phyloP scores from a whole-genome alignment of 2,113 vertebrate species.

The Holacanthus passer region DNA sequence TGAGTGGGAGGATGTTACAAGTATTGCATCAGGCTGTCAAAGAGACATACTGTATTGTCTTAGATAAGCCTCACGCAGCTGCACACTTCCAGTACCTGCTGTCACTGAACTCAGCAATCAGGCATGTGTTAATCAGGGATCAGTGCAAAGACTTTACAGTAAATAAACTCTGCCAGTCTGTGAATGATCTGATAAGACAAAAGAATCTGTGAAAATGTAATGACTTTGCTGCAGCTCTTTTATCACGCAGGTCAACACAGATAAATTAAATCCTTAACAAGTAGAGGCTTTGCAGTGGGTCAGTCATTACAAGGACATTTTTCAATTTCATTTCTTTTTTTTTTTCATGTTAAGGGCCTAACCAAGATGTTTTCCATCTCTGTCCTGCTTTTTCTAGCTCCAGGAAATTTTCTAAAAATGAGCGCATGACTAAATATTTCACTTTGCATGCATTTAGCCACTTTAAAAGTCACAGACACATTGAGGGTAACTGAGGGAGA shows the following conservation, averaged over 20 bases:
- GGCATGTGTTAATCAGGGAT: conserved; percentile 21
- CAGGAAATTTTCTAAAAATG: conserved; percentile 22
- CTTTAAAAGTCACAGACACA: conserved; percentile 19
- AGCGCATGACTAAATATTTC: conserved; percentile 15
- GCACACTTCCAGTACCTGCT: conserved; percentile 27
- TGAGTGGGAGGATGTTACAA: conserved; percentile 25
- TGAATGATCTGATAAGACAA: conserved; percentile 4
- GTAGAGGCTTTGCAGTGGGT: not conserved
- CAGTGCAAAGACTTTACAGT: conserved; percentile 11
- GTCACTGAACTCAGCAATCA: conserved; percentile 27
- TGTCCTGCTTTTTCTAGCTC: conserved; percentile 19
- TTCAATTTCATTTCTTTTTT: no score
- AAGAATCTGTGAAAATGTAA: not conserved
- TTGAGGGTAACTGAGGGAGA: conserved; percentile 8
- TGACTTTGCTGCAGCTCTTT: no score
- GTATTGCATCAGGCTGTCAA: conserved; percentile 53
- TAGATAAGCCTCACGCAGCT: conserved; percentile 16
- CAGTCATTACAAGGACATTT: not conserved
- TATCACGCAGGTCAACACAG: no score
- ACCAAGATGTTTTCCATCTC: conserved; percentile 2
- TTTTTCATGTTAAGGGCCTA: not conserved
- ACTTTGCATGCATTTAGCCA: conserved; percentile 18
- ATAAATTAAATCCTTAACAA: conserved; percentile 4
- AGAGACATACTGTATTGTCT: conserved; percentile 27
- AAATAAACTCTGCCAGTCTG: conserved; percentile 10